These are phyloP conservation scores for Turritopsis dohrnii DNA, from an alignment of 30 jellyfish, hydroid and myxozoan genomes.

Conservation along the genomic window DNA sequence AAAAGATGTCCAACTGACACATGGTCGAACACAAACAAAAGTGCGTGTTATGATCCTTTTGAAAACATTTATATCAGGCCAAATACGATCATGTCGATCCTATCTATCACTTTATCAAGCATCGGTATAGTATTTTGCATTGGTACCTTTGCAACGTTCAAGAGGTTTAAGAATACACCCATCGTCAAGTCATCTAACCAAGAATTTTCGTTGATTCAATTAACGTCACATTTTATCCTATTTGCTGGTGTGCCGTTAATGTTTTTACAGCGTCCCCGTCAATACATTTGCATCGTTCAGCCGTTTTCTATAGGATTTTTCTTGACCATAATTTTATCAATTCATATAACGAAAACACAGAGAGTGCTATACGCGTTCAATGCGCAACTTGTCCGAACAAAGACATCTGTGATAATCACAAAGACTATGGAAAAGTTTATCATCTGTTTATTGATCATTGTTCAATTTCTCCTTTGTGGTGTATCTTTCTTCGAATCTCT, in stretches of 20 bases:
- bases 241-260: neutral
- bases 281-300: neutral
- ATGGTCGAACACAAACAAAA: neutral
- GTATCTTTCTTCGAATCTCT: neutral
- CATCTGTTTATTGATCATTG: neutral
- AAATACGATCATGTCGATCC: neutral
- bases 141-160: neutral
- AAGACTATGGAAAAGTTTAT: neutral
- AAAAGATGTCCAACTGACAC: neutral
- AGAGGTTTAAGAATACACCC: neutral
- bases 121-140: neutral
- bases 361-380: neutral
- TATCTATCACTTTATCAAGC: neutral
- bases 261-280: neutral
- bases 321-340: conserved; percentile 1
- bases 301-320: neutral
- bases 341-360: neutral
- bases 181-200: neutral
- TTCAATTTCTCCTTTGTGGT: neutral
- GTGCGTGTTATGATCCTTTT: neutral
- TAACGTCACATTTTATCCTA: neutral
- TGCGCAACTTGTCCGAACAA: neutral
- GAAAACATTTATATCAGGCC: neutral
- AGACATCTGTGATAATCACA: neutral
- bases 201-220: neutral